Conservation (phyloP, 2,113 vertebrate species). For the Nymphicus hollandicus region DNA sequence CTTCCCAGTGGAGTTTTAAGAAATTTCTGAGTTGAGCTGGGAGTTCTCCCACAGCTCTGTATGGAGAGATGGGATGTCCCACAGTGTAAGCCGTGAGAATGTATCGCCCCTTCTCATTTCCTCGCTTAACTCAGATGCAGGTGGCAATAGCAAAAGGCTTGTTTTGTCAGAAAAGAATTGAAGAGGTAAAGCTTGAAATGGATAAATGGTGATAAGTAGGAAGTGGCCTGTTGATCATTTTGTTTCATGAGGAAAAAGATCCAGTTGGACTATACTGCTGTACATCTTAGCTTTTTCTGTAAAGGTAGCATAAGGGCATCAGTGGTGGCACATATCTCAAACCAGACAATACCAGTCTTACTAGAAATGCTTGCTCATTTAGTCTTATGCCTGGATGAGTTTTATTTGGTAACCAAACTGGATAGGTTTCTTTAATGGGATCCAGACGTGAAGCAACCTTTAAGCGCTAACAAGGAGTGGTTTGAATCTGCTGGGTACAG, state of each 20-base stretch:
- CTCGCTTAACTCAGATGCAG: neutral
- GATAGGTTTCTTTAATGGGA: neutral
- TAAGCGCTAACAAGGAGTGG: neutral
- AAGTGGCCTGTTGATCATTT: neutral
- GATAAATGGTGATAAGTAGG: neutral
- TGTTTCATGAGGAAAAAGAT: neutral
- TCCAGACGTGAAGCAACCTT: neutral
- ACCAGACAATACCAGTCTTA: neutral
- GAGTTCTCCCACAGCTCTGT: neutral
- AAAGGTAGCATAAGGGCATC: neutral
- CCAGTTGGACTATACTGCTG: neutral
- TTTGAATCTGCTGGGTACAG: neutral
- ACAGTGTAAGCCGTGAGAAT: neutral
- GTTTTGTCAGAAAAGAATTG: neutral
- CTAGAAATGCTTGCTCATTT: neutral
- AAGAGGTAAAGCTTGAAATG: neutral
- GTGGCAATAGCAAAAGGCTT: neutral
- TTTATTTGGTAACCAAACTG: neutral
- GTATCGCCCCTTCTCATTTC: neutral
- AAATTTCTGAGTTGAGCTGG: neutral
- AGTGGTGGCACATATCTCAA: neutral
- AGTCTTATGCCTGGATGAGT: neutral
- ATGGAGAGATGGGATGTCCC: neutral
- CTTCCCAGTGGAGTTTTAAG: neutral
- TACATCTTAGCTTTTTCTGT: neutral